Base-by-base conservation (phyloP, 2,113 vertebrate genomes). In the Lepus europaeus region DNA sequence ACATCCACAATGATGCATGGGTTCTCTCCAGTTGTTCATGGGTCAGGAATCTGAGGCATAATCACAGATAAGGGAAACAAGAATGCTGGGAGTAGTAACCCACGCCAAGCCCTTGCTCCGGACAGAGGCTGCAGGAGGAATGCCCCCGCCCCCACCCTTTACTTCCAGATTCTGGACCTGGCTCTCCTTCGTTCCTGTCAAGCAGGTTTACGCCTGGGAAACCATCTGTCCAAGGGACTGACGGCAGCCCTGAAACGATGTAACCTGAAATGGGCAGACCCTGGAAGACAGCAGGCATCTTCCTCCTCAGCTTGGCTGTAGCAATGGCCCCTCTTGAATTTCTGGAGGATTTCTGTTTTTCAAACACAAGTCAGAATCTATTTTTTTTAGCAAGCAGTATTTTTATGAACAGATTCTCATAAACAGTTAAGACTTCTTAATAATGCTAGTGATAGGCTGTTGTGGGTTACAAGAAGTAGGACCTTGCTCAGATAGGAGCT, bases 391-490 rank as follows among this genome's bases (percentile, higher is more conserved):
- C 84, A 89, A 81, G 20, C 78, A 5, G 13, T 0, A 56, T 86
- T 94, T 87, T 95, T 5, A 86, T 94, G 81, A 87, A 36, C 39
- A 83, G 82, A 89, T 84, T 78, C 96, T 69, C 87, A 86, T 4
- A 1, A 90, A 89, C 4, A 69, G 33, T 84, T 63, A 86, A 95
- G 92, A 76, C 9, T 61, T 80, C 51, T 83, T 87, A 85, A 96
- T 79, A 94, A 90, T 70, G 79, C 95, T 11, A 82, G 81, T 3
- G 68, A 95, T 79, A 95, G 72, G 64, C n/a, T 87, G 88, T 51
- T 27, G 1, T 20, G 90, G 89, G 95, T 87, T 74, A 77, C 78
- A 87, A 96, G 87, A 79, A 96, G 88, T 7, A 19, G 53, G n/a
- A 59, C 92, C 79, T 91, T 84, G 59, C 72, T 90, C 73, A 93